Conservation (phyloP, 2,797 vertebrate genomes). For the Ceryle rudis region DNA sequence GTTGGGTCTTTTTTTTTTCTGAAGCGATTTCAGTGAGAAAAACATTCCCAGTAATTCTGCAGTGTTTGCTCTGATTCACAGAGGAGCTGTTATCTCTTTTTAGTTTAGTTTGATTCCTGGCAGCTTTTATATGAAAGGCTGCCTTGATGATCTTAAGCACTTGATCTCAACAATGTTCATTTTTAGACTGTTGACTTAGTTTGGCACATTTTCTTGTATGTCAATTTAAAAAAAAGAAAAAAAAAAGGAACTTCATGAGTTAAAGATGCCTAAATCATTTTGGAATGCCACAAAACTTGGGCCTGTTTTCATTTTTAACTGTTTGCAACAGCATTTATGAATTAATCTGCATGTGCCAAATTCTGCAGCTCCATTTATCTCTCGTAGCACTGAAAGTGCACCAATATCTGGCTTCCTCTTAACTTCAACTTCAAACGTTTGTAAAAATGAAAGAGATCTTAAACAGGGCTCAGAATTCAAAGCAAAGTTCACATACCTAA, state of each 20-base stretch:
- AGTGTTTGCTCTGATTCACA: conserved; percentile 44
- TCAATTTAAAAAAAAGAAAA: not conserved
- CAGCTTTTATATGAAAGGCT: conserved; percentile 51
- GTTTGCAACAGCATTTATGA: not conserved
- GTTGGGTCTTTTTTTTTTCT: not conserved
- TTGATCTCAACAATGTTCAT: conserved; percentile 48
- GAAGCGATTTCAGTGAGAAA: not conserved
- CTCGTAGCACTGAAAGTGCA: not conserved
- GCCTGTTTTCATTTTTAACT: not conserved
- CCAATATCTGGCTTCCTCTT: not conserved
- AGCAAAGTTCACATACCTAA: not conserved
- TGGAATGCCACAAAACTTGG: not conserved
- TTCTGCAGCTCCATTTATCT: not conserved
- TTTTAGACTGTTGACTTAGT: conserved; percentile 38
- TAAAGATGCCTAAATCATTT: not conserved
- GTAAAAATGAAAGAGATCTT: not conserved
- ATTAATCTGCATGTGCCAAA: not conserved
- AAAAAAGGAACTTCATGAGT: not conserved
- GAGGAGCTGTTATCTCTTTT: conserved; percentile 60
- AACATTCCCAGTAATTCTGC: conserved; percentile 16
- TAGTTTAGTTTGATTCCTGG: conserved; percentile 46
- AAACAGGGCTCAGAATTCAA: conserved; percentile 22
- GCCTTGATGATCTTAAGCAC: conserved; percentile 35
- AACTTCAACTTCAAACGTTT: conserved; percentile 4
- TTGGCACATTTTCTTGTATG: conserved; percentile 4